Evolutionary conservation across 2,888 invertebrate species (phyloP).

Genomic region (Megastigmus dorsalis): DNA sequence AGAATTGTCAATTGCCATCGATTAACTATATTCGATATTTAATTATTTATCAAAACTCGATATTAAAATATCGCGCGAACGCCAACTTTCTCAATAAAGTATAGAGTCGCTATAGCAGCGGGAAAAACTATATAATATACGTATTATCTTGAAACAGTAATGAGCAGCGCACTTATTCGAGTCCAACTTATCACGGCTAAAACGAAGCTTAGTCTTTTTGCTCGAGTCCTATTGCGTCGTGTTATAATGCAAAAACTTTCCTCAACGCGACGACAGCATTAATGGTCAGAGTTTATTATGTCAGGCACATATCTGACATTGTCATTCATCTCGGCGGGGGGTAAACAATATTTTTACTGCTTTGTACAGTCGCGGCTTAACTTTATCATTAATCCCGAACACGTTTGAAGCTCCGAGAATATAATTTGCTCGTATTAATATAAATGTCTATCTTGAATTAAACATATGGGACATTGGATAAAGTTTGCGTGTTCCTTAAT

Average conservation of each 20-base stretch:
- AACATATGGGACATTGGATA: too few species aligned
- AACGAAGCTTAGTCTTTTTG: slow-evolving; percentile 8
- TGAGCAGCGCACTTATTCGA: too few species aligned
- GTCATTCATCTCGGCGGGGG: slow-evolving; percentile 40
- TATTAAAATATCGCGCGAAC: too few species aligned
- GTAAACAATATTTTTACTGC: slow-evolving; percentile 22
- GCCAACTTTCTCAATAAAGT: too few species aligned
- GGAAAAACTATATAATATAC: too few species aligned
- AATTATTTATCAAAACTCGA: too few species aligned
- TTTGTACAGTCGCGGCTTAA: not conserved
- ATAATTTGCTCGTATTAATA: slow-evolving; percentile 9
- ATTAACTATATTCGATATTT: too few species aligned
- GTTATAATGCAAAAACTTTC: not conserved
- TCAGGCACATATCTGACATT: slow-evolving; percentile 40
- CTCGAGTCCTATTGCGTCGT: not conserved
- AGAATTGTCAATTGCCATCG: too few species aligned
- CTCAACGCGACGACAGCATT: not conserved
- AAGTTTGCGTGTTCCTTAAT: too few species aligned
- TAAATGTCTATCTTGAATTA: not conserved
- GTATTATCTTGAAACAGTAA: not conserved
- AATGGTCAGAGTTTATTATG: slow-evolving; percentile 33
- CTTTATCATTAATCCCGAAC: slow-evolving; percentile 36
- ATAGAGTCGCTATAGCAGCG: too few species aligned
- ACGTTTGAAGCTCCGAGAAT: slow-evolving; percentile 33
- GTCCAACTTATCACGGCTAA: too few species aligned